Base-by-base conservation (phyloP, 2,888 invertebrate genomes). In the Diplolepis rosae region DNA sequence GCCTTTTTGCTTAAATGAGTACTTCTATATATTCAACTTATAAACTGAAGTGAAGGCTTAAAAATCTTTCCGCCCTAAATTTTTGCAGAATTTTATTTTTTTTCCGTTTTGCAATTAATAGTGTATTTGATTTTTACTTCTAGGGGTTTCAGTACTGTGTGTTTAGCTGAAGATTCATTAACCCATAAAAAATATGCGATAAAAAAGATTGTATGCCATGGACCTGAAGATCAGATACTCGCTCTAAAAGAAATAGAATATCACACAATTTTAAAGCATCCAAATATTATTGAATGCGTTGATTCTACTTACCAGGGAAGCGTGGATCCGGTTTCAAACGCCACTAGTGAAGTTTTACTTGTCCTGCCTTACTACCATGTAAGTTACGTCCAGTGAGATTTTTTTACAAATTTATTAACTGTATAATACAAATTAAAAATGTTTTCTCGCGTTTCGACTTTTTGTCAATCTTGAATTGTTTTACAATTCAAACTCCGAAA, bases 131-230 rank as follows among this genome's bases (percentile, higher is more conserved):
- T 28, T 78, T 73, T 75, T 72, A 72, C 77, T 89, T 90, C 65
- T 86, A 96, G 96, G 7, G 96, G 95, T 9, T 96, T 96, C 86
- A 95, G 95, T 83, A 92, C 93, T 61, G 94, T 96, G 66, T 93
- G 94, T 83, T 90, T 96, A 77, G 93, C 94, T 0, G 94, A 95
- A 87, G 94, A 95, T 84, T 84, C 89, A 1, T 79, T 90, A 35
- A 93, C 92, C 4, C 92, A 91, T 79, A 92, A 92, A 77, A 90
- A 91, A 76, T 95, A 92, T 89, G 96, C 95, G 5, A 89, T 96
- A 52, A 96, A 96, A 89, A 91, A 94, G 81, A 94, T 96, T 71
- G 91, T 92, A n/a, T 95, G 95, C 83, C 95, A 96, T 87, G 93
- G 94, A 73, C 90, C 92, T 71, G 94, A 94, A 77, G 96, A 96